phyloP scores from a whole-genome alignment of 2,888 invertebrate species.

The Syritta pipiens region DNA sequence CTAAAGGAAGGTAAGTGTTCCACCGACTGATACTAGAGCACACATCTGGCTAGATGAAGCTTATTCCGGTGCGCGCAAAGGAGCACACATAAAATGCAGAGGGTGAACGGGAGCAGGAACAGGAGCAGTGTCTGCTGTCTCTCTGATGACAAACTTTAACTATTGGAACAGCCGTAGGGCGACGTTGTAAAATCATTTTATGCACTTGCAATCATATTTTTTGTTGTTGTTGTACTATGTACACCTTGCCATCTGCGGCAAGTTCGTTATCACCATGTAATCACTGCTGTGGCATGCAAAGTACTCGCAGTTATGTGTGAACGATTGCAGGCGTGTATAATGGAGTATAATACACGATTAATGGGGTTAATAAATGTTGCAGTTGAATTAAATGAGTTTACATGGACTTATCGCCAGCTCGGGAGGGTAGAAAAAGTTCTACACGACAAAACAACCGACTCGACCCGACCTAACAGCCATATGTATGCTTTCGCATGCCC shows the following conservation, averaged over 20 bases:
- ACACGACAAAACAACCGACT: too few relatives aligned
- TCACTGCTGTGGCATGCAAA: slow-evolving; percentile 3
- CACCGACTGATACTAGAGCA: background rate
- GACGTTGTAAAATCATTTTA: too few relatives aligned
- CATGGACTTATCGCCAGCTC: too few relatives aligned
- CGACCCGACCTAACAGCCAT: too few relatives aligned
- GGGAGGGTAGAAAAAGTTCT: background rate
- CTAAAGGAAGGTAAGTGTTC: background rate
- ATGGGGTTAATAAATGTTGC: slow-evolving; percentile 53
- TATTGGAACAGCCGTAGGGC: background rate
- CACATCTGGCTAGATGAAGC: slow-evolving; percentile 10
- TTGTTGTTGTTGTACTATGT: background rate
- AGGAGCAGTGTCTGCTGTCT: too few relatives aligned
- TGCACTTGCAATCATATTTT: slow-evolving; percentile 30
- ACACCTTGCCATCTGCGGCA: background rate
- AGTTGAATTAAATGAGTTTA: slow-evolving; percentile 46
- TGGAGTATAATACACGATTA: slow-evolving; percentile 37
- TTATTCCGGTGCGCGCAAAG: slow-evolving; percentile 11
- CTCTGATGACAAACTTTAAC: slow-evolving; percentile 9
- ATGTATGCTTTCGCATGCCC: background rate
- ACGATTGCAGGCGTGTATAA: slow-evolving; percentile 15
- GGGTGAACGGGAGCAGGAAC: too few relatives aligned
- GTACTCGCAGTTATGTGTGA: slow-evolving; percentile 4
- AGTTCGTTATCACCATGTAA: slow-evolving; percentile 7
- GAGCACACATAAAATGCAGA: background rate